Base-by-base conservation (phyloP, 2,113 vertebrate species). In the Pavo muticus region DNA sequence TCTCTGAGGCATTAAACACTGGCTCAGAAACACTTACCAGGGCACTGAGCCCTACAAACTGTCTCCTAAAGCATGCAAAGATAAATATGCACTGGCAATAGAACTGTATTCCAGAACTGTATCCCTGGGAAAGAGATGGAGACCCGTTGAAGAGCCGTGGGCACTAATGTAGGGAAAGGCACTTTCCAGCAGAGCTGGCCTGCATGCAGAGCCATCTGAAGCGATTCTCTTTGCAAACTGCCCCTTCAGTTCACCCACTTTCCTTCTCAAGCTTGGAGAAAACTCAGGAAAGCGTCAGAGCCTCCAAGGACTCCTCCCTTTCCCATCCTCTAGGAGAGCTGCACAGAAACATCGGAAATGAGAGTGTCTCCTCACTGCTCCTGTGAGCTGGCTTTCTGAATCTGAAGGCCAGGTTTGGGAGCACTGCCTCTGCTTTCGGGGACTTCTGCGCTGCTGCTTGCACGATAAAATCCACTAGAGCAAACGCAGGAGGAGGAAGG, bases 401-500 rank as follows among this genome's bases (percentile, higher is more conserved):
- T 60, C 35, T 23, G 44, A 54, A 88, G 70, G 40, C 37, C 2
- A 6, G 40, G 42, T 79, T 65, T 91, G 67, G 20, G 70, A 10
- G 2, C 32, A 1, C 61, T 20, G 19, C 48, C 81, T 87, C 63
- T 0, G 0, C 64, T 60, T 52, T 17, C 42, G 9, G 23, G 42
- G 45, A 50, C 72, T 92, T 76, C 70, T 35, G 54, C 30, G 5
- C 2, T 47, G n/a, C 68, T 1, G 6, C 1, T 0, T 14, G 72
- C 15, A 42, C 1, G 1, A 84, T 44, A 84, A 83, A 90, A 96
- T 11, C 57, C 76, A 64, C 32, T 6, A 1, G 42, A 64, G 47
- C 1, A 3, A 16, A 40, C 50, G 39, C 84, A 67, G 86, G 63
- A 90, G 93, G 77, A 94, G 86, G 91, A 94, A 94, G 74, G 76